Conservation (phyloP, 2,113 vertebrate species). For the Aix galericulata region DNA sequence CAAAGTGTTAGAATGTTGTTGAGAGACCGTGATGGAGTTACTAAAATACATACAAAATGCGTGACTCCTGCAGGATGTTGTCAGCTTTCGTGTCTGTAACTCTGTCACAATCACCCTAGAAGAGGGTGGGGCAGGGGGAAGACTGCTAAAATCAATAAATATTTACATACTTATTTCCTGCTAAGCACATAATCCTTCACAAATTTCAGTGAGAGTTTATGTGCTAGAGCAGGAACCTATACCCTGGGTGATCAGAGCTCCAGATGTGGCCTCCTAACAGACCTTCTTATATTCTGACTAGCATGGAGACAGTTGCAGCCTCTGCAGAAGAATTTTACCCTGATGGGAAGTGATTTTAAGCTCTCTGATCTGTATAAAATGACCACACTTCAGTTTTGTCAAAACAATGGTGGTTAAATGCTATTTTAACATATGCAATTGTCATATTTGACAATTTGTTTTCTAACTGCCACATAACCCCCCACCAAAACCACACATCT, state of each 20-base stretch:
- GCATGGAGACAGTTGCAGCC: background rate
- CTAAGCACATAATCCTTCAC: background rate
- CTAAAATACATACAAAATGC: background rate
- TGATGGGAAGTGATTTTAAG: background rate
- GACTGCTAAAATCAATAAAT: background rate
- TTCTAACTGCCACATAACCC: background rate
- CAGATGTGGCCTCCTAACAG: background rate
- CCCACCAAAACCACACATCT: background rate
- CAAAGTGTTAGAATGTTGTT: background rate
- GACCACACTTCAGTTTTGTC: background rate
- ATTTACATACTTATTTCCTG: background rate
- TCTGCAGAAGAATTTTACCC: background rate
- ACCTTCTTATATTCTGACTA: background rate
- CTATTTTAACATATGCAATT: background rate
- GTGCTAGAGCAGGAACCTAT: background rate
- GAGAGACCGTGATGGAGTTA: background rate
- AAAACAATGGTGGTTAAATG: background rate
- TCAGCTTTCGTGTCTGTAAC: background rate
- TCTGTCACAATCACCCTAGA: background rate
- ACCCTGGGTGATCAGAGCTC: background rate
- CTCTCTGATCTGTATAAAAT: background rate
- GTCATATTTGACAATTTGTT: background rate
- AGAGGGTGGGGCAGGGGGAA: rapidly evolving
- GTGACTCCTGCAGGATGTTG: background rate
- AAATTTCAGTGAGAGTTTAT: background rate